These are phyloP conservation scores for Loriculus beryllinus DNA, from an alignment of 2,797 vertebrate genomes.

Conservation along the genomic window DNA sequence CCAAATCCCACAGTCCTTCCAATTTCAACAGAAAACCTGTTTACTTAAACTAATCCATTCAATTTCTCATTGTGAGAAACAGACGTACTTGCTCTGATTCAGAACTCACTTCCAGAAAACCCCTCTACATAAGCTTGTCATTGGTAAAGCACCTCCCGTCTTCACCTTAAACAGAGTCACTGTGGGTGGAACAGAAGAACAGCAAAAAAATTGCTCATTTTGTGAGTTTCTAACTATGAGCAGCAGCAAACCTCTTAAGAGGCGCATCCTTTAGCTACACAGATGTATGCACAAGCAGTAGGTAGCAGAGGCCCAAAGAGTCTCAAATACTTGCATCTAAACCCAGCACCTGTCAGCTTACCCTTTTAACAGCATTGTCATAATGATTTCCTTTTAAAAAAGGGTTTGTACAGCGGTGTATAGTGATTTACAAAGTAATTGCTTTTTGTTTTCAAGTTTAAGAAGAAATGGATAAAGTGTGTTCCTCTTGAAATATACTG, in stretches of 20 bases:
- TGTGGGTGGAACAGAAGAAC: neutral
- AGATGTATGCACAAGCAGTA: neutral
- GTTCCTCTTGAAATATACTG: neutral
- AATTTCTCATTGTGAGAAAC: neutral
- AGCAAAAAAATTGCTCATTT: neutral
- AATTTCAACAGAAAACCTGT: neutral
- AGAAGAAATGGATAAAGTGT: neutral
- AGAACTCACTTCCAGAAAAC: neutral
- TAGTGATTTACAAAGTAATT: neutral
- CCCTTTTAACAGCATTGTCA: neutral
- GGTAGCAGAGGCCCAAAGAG: neutral
- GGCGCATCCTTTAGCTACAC: neutral
- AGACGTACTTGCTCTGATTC: neutral
- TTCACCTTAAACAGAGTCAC: neutral
- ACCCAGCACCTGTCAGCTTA: neutral
- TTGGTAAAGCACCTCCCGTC: neutral
- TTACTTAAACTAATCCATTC: constrained; percentile 9
- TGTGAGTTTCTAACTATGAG: neutral
- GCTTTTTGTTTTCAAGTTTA: neutral
- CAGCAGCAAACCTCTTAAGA: neutral
- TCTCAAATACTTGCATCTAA: neutral
- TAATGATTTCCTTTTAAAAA: neutral
- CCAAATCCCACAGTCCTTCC: neutral
- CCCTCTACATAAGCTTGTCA: neutral
- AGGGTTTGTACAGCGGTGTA: neutral